A percentile compares a stretch with the other conserved stretches of the same genome.
These are phyloP conservation scores for Peromyscus aztecus DNA, from an alignment of 2,797 vertebrate species.

Conservation along the genomic window DNA sequence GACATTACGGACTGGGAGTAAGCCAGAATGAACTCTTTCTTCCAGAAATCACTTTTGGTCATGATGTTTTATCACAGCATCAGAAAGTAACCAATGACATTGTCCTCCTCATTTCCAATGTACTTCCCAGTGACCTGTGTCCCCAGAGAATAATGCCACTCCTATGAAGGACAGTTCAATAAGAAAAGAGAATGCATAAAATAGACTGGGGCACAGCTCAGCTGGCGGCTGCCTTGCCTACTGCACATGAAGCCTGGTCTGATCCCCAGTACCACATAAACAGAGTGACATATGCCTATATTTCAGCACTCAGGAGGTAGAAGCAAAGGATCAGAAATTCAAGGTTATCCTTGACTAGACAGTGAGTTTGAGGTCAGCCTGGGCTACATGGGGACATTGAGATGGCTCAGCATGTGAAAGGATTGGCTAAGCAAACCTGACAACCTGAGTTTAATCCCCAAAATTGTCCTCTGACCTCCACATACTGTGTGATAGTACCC, in stretches of 20 bases:
- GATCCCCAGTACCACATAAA: not conserved
- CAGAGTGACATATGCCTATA: no score
- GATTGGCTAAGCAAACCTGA: not conserved
- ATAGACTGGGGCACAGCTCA: not conserved
- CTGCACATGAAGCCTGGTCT: not conserved
- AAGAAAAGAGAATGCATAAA: not conserved
- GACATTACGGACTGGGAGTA: no score
- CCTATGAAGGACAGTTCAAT: not conserved
- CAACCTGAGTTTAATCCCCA: not conserved
- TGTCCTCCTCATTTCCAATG: not conserved
- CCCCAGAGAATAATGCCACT: not conserved
- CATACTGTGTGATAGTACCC: not conserved
- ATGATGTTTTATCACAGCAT: not conserved
- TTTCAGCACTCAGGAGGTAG: not conserved
- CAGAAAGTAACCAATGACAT: not conserved
- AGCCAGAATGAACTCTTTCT: no score
- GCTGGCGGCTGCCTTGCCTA: not conserved
- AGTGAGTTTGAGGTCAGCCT: not conserved
- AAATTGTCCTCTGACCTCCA: not conserved
- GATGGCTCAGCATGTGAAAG: not conserved
- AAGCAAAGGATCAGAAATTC: not conserved
- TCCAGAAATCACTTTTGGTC: not conserved
- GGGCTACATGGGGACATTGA: not conserved
- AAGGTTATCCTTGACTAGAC: not conserved
- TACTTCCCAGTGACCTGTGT: accelerated